Evolutionary conservation across 2,113 vertebrate species (phyloP).

Genomic region (Amazona guildingii): DNA sequence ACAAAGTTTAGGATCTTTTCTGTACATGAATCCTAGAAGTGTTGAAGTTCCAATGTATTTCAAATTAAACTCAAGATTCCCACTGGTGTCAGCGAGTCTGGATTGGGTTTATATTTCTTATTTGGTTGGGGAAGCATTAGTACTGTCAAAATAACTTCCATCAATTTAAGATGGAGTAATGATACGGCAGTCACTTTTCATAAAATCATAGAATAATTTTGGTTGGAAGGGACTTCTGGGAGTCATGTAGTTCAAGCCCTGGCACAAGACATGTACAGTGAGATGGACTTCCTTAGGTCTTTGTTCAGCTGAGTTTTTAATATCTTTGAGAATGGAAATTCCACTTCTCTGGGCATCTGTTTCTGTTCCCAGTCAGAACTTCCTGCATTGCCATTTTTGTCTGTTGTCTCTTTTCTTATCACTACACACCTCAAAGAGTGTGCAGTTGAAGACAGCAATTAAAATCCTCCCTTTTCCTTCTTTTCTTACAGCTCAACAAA

Average conservation of each 20-base stretch:
- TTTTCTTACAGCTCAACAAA: neutral
- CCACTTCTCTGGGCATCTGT: neutral
- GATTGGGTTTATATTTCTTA: neutral
- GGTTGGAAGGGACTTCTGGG: neutral
- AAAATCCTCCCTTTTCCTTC: neutral
- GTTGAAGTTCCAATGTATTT: neutral
- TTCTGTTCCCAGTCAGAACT: neutral
- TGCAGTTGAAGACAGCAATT: neutral
- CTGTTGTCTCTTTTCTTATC: neutral
- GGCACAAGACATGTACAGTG: neutral
- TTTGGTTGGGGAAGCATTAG: neutral
- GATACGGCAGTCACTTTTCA: neutral
- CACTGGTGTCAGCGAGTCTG: neutral
- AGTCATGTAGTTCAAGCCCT: neutral
- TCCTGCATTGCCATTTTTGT: neutral
- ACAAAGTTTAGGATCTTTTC: neutral
- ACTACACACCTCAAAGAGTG: neutral
- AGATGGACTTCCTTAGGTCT: neutral
- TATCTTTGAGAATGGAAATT: neutral
- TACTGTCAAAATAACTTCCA: conserved; percentile 10
- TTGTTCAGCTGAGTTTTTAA: neutral
- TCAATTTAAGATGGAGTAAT: conserved; percentile 12
- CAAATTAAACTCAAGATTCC: neutral
- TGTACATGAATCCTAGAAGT: neutral
- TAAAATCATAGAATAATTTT: conserved; percentile 28